Evolutionary conservation across 2,888 invertebrate genomes (phyloP).

Genomic region (Acrobasis repandana): DNA sequence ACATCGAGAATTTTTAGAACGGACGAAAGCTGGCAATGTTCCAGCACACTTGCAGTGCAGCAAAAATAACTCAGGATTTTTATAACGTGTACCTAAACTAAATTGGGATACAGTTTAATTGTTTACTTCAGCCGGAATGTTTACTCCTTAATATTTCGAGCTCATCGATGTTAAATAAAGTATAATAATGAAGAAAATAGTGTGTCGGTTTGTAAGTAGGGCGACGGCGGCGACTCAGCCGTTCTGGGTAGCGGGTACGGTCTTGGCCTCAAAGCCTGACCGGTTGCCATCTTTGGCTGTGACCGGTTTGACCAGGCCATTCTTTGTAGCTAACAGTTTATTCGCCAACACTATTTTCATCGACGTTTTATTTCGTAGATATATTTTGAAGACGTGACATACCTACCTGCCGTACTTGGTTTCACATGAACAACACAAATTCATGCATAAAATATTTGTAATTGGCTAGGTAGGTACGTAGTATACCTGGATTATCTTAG

Average conservation of each 20-base stretch:
- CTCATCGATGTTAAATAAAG: constrained; percentile 3
- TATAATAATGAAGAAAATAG: constrained; percentile 37
- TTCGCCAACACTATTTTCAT: constrained; percentile 50
- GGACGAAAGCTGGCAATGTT: constrained; percentile 43
- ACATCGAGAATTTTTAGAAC: constrained; percentile 34
- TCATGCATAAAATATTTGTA: too few species aligned
- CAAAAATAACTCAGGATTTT: constrained; percentile 29
- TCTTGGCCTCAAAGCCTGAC: constrained; percentile 73
- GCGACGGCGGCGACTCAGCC: constrained; percentile 40
- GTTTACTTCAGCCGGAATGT: background rate
- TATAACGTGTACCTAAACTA: constrained; percentile 7
- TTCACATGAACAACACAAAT: background rate
- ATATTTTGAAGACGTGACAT: constrained; percentile 1
- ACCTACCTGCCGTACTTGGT: background rate
- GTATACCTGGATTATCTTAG: too few species aligned
- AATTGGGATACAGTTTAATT: constrained; percentile 2
- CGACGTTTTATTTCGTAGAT: constrained; percentile 6
- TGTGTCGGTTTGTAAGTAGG: constrained; percentile 63
- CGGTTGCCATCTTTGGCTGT: constrained; percentile 75
- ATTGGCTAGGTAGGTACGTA: too few species aligned
- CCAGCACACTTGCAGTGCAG: constrained; percentile 45
- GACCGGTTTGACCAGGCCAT: constrained; percentile 71
- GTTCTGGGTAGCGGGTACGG: constrained; percentile 44
- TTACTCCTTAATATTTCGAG: background rate
- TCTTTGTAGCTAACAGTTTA: constrained; percentile 58